Evolutionary conservation across 1,140 invertebrate species (phyloP).

Genomic region (Halesus radiatus): DNA sequence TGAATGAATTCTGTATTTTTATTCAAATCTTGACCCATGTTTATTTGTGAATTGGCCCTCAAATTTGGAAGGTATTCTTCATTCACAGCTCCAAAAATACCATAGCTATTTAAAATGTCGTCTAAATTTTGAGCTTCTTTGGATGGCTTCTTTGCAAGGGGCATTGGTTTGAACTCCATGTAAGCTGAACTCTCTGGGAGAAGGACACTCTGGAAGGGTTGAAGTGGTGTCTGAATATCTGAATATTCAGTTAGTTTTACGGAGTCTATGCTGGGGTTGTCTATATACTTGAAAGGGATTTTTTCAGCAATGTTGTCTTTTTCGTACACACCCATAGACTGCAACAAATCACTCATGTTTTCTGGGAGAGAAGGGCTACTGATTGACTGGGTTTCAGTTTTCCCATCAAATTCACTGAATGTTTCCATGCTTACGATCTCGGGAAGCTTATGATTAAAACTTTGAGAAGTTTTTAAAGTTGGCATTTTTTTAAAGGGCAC

Average conservation of each 20-base stretch:
- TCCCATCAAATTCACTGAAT: not conserved
- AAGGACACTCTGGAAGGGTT: slow-evolving; percentile 7
- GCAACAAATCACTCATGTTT: not conserved
- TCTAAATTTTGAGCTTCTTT: slow-evolving; percentile 40
- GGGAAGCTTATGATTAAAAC: not conserved
- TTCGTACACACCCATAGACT: not conserved
- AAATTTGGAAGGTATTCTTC: slow-evolving; percentile 4
- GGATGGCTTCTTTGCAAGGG: not conserved
- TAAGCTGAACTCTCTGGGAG: slow-evolving; percentile 46
- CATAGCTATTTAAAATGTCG: slow-evolving; percentile 50
- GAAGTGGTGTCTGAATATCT: slow-evolving; percentile 32
- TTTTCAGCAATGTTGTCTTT: not conserved
- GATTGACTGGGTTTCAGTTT: not conserved
- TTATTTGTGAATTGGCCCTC: slow-evolving; percentile 13
- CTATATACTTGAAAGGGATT: slow-evolving; percentile 12
- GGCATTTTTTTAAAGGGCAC: slow-evolving; percentile 42
- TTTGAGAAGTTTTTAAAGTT: not conserved
- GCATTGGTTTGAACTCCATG: slow-evolving; percentile 50
- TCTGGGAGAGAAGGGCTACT: not conserved
- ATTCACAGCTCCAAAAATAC: slow-evolving; percentile 29
- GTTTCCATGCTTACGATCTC: not conserved
- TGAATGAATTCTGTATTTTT: slow-evolving; percentile 46
- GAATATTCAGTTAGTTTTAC: not conserved
- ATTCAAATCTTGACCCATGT: slow-evolving; percentile 10
- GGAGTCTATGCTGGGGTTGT: not conserved